Evolutionary conservation across 2,113 vertebrate species (phyloP).

Genomic region (Potamarius usumacintae): DNA sequence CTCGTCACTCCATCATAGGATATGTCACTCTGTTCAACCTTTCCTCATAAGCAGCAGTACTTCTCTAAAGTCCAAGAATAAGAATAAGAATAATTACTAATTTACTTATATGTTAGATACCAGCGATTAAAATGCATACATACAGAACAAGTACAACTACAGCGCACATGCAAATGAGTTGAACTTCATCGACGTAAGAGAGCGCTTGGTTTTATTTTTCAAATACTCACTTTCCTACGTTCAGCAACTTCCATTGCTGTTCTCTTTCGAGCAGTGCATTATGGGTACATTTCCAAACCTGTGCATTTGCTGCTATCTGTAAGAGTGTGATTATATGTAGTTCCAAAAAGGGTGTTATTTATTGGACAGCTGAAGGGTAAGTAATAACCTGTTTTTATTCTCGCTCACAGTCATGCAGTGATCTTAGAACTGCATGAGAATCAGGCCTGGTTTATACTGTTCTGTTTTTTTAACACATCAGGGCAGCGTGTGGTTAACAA

Average conservation of each 20-base stretch:
- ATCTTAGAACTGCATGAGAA: neutral
- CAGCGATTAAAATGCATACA: neutral
- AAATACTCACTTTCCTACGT: neutral
- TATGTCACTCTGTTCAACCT: conserved; percentile 1
- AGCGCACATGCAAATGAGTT: neutral
- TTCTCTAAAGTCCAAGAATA: neutral
- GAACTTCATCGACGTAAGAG: neutral
- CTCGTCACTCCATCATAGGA: conserved; percentile 7
- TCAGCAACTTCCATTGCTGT: neutral
- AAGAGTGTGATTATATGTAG: neutral
- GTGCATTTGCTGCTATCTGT: neutral
- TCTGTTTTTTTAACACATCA: neutral
- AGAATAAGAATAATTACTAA: neutral
- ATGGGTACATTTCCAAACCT: neutral
- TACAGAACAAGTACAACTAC: neutral
- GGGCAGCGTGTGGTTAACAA: neutral
- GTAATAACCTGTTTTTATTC: neutral
- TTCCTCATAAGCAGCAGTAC: neutral
- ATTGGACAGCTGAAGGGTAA: neutral
- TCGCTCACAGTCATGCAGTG: neutral
- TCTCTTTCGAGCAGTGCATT: neutral
- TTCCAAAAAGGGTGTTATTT: neutral
- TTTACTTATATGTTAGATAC: neutral
- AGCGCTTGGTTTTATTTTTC: neutral
- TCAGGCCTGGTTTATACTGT: neutral